Conservation (phyloP, 2,888 invertebrate species). For the Apodemia hepburni region DNA sequence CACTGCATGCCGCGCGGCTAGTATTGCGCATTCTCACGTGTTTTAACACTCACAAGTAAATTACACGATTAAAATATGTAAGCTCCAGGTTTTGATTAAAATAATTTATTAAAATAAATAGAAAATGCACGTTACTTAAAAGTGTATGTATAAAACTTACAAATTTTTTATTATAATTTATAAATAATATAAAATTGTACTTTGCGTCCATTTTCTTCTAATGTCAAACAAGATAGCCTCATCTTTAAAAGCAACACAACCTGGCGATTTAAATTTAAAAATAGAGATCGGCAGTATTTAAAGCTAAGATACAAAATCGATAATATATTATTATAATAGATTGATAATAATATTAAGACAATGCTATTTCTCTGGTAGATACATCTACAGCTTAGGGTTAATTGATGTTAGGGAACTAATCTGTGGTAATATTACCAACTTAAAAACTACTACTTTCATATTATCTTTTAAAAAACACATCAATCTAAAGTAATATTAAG, state of each 20-base stretch:
- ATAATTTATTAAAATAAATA: constrained; percentile 6
- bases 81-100: neutral
- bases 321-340: neutral
- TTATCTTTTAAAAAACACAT: too few relatives aligned
- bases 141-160: neutral
- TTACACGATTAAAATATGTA: neutral
- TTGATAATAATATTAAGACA: neutral
- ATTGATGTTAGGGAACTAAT: too few relatives aligned
- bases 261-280: neutral
- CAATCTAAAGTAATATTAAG: too few relatives aligned
- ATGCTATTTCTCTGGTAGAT: neutral
- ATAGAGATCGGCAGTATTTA: constrained; percentile 5
- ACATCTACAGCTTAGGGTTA: neutral
- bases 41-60: neutral
- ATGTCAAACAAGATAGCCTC: neutral
- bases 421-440: too few relatives aligned
- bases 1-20: too few relatives aligned
- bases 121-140: constrained; percentile 4
- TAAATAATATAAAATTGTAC: constrained; percentile 6
- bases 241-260: neutral
- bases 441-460: too few relatives aligned
- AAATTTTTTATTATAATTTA: neutral
- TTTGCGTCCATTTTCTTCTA: neutral
- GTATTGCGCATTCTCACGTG: too few relatives aligned
- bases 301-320: constrained; percentile 3